These are phyloP conservation scores for Rafetus swinhoei DNA, from an alignment of 2,113 vertebrate species.

Conservation along the genomic window DNA sequence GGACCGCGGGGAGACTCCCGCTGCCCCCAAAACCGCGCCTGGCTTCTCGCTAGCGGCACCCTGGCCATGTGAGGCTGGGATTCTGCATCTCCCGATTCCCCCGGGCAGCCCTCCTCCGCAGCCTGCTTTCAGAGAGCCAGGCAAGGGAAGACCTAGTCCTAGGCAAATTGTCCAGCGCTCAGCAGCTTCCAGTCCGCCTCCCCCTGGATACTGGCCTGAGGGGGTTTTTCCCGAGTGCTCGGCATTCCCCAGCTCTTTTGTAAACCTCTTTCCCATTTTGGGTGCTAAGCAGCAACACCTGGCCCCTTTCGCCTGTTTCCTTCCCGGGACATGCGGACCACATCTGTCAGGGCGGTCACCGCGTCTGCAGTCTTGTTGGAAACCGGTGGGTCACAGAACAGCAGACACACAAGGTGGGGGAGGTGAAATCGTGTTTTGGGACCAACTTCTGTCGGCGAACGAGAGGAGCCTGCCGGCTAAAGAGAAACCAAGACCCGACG, in stretches of 20 bases:
- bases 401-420: background rate
- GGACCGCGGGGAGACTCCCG: too few species aligned
- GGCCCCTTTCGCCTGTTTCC: background rate
- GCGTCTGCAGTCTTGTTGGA: background rate
- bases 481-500: background rate
- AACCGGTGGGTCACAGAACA: background rate
- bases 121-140: too few species aligned
- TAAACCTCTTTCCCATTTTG: background rate
- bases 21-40: too few species aligned
- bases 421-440: background rate
- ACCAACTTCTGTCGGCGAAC: background rate
- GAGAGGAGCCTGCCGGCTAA: background rate
- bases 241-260: background rate
- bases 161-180: too few species aligned
- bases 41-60: too few species aligned
- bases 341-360: background rate
- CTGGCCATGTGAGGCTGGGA: too few species aligned
- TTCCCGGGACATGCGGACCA: background rate
- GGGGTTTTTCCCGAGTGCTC: background rate
- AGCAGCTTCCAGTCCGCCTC: background rate
- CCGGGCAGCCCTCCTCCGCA: too few species aligned
- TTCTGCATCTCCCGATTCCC: too few species aligned
- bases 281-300: too few species aligned
- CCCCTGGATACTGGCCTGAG: too few species aligned
- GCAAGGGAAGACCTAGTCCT: too few species aligned